Evolutionary conservation across 2,888 invertebrate genomes (phyloP).

Genomic region (Harmothoe impar): DNA sequence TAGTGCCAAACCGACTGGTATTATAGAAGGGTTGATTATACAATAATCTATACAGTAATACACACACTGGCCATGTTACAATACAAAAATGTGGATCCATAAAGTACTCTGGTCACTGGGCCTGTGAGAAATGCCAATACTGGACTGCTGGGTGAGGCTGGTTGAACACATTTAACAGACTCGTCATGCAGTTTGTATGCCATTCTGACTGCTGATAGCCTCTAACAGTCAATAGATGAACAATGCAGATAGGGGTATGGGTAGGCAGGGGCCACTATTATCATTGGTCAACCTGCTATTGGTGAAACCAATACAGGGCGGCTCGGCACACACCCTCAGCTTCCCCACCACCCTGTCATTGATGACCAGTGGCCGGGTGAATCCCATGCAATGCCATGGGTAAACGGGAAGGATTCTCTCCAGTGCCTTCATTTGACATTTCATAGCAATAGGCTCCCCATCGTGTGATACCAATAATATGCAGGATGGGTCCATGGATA

Average conservation of each 20-base stretch:
- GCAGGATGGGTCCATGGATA: background rate
- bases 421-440: background rate
- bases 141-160: background rate
- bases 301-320: background rate
- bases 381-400: background rate
- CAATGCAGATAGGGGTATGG: background rate
- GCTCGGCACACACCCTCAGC: background rate
- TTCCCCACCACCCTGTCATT: background rate
- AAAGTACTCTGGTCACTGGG: too few relatives aligned
- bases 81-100: too few relatives aligned
- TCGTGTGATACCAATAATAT: background rate
- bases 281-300: background rate
- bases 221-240: background rate
- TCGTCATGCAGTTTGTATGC: constrained; percentile 5
- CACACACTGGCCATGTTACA: too few relatives aligned
- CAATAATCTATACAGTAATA: too few relatives aligned
- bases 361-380: background rate
- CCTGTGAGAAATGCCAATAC: too few relatives aligned
- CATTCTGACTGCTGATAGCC: background rate
- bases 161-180: background rate
- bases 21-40: too few relatives aligned
- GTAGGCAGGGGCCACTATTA: background rate
- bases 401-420: constrained; percentile 10
- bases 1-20: too few relatives aligned
- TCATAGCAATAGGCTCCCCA: background rate